Percentiles rank a stretch among this genome's conserved stretches.
phyloP scores from a whole-genome alignment of 1,140 invertebrate genomes.

The Bombus sibiricus region DNA sequence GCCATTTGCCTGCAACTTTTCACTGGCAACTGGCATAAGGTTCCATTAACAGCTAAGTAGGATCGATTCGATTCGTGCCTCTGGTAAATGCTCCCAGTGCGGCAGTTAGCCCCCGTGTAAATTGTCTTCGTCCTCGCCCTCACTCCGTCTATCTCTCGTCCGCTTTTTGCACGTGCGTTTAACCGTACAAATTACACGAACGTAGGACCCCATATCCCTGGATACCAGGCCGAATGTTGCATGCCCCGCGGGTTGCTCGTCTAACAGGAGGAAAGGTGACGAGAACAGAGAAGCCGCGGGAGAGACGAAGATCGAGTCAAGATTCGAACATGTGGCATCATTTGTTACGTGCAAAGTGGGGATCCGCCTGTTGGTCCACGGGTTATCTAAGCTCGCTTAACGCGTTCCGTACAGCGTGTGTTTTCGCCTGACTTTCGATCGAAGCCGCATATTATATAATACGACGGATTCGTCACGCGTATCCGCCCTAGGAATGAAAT shows the following conservation, averaged over 20 bases:
- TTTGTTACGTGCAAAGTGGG: conserved; percentile 78
- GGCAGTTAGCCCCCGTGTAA: conserved; percentile 71
- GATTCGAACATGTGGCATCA: conserved; percentile 83
- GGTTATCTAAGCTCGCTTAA: conserved; percentile 65
- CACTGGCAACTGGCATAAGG: conserved; percentile 66
- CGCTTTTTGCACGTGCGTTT: conserved; percentile 42
- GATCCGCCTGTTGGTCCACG: conserved; percentile 50
- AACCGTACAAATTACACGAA: conserved; percentile 72
- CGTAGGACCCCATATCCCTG: conserved; percentile 41
- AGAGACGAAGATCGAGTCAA: conserved; percentile 65
- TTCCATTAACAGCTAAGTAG: conserved; percentile 71
- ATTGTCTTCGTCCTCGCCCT: conserved; percentile 52
- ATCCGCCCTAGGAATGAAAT: too few relatives aligned
- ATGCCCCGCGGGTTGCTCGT: conserved; percentile 55
- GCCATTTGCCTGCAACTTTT: conserved; percentile 42
- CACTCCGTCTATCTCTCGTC: conserved; percentile 2
- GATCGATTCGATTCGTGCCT: conserved; percentile 70
- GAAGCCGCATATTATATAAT: not conserved
- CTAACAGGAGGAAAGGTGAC: not conserved
- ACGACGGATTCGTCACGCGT: not conserved
- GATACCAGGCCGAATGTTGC: conserved; percentile 55
- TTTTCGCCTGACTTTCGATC: not conserved
- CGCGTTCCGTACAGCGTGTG: not conserved
- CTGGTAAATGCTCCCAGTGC: conserved; percentile 74
- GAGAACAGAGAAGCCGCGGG: not conserved